phyloP scores from a whole-genome alignment of 1,140 invertebrate genomes.

The Dolichoris vasculosae region DNA sequence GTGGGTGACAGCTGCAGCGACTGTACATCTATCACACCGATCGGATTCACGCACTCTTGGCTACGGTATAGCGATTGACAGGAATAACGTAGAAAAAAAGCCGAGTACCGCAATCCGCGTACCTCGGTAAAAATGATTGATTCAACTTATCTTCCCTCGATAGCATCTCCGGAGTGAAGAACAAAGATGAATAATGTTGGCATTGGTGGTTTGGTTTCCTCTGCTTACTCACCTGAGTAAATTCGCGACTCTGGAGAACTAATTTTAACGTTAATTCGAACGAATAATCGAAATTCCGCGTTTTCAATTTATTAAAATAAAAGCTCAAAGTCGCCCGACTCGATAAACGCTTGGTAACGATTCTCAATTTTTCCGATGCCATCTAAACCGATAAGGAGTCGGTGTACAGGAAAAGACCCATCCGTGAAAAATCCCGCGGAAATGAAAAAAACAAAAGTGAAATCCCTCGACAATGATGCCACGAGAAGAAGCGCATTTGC shows the following conservation, averaged over 20 bases:
- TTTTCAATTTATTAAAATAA: neutral
- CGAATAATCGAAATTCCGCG: neutral
- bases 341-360: neutral
- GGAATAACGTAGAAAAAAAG: neutral
- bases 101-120: neutral
- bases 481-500: neutral
- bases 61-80: neutral
- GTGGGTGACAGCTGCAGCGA: neutral
- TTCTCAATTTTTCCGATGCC: neutral
- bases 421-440: neutral
- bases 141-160: neutral
- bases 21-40: neutral
- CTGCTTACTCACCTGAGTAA: neutral
- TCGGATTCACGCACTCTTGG: no score
- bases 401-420: neutral
- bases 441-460: conserved; percentile 16
- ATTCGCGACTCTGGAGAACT: neutral
- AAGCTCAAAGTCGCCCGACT: neutral
- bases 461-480: neutral
- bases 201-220: neutral
- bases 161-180: neutral
- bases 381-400: conserved; percentile 34
- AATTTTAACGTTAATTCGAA: no score
- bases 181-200: neutral
- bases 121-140: neutral